Base-by-base conservation (phyloP, 2,888 invertebrate genomes). In the Drosophila nr. fundita region DNA sequence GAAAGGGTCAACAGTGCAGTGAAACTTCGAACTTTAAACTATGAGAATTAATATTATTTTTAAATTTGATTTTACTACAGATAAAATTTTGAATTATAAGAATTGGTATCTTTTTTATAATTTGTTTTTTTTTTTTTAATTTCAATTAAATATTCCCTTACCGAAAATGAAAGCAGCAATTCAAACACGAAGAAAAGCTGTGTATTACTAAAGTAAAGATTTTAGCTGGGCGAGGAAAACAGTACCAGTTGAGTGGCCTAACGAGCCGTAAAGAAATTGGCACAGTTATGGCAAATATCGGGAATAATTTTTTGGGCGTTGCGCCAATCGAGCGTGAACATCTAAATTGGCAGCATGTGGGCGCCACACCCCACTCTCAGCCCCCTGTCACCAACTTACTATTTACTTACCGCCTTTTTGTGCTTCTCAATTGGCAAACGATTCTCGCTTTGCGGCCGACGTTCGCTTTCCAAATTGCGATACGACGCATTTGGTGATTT, bases 381-480 rank as follows among this genome's bases (percentile, higher is more conserved):
- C 45, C 8, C 50, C 58, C 21, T 21, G n/a, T 15, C 8, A 2
- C 5, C 52, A 21, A 34, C 21, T n/a, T 24, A 54, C 27, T 27
- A 24, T 24, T 27, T 60, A 87, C 88, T 87, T 73, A 83, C 83
- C 85, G 69, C 52, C 42, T 40, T 36, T 15, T 53, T 61, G 24
- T 60, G 78, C 7, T 80, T 68, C 29, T 57, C 68, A 66, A 85
- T 82, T 73, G 89, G 84, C 72, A 90, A 77, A 38, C 89, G 87
- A 78, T 90, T 90, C 85, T 90, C 87, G 69, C 87, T 87, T 55
- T 76, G 89, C 59, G 87, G 90, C 15, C 90, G 45, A 24, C 45
- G 89, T 57, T 77, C 78, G 77, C 70, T 77, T 67, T 87, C 76
- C 72, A 78, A 77, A 75, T 65, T 71, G 61, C 76, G 69, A 53